Percentiles rank a stretch among this genome's conserved stretches.
Evolutionary conservation across 2,888 invertebrate genomes (phyloP).

Genomic region (Embidobia sp.): DNA sequence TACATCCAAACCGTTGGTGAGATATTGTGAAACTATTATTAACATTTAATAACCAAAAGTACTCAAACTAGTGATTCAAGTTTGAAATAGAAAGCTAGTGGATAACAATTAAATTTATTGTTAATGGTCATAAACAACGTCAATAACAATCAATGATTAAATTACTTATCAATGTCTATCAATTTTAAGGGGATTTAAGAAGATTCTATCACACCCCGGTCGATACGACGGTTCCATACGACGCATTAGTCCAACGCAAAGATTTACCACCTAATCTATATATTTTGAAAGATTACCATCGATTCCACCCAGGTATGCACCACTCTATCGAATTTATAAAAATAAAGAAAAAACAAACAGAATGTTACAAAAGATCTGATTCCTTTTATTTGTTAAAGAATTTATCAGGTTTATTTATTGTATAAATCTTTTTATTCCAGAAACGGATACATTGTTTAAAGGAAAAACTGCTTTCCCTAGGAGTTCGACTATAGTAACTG

Average conservation of each 20-base stretch:
- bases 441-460: constrained; percentile 87
- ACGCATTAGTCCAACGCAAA: constrained; percentile 85
- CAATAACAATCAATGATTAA: constrained; percentile 7
- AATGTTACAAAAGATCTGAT: too few relatives aligned
- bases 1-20: constrained; percentile 88
- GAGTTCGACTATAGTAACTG: constrained; percentile 91
- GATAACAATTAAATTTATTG: too few relatives aligned
- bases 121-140: too few relatives aligned
- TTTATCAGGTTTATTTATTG: constrained; percentile 11
- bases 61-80: too few relatives aligned
- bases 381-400: constrained; percentile 3
- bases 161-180: constrained; percentile 68
- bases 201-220: constrained; percentile 89
- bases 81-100: too few relatives aligned
- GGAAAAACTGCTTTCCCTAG: constrained; percentile 93
- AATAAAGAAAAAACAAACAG: too few relatives aligned
- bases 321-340: background rate
- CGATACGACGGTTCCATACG: constrained; percentile 87
- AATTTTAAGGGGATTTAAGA: constrained; percentile 85
- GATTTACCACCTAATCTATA: constrained; percentile 94
- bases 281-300: constrained; percentile 89
- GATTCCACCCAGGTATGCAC: constrained; percentile 94
- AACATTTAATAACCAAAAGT: background rate
- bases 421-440: constrained; percentile 77
- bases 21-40: constrained; percentile 58